Evolutionary conservation across 2,888 invertebrate species (phyloP).

Genomic region (Drosophila picticornis): DNA sequence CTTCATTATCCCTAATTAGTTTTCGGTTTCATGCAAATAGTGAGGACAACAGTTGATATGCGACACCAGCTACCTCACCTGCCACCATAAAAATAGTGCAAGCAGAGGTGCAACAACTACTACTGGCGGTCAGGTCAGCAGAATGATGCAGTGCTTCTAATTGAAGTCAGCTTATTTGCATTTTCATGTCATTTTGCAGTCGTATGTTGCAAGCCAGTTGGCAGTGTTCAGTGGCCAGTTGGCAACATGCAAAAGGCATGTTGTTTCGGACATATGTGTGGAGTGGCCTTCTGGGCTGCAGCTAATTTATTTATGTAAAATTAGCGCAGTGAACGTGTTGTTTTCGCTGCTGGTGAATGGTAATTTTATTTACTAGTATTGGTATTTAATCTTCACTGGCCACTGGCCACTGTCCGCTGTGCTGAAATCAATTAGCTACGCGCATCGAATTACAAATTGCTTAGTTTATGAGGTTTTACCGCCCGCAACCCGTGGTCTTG

Average conservation of each 20-base stretch:
- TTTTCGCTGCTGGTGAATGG: constrained; percentile 22
- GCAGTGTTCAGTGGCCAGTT: background rate
- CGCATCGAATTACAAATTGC: constrained; percentile 68
- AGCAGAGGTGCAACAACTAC: constrained; percentile 8
- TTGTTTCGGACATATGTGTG: background rate
- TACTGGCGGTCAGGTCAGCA: constrained; percentile 7
- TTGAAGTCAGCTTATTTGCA: constrained; percentile 70
- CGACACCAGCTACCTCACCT: background rate
- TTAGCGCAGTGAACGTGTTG: constrained; percentile 51
- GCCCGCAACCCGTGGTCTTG: constrained; percentile 17
- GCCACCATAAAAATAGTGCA: constrained; percentile 4
- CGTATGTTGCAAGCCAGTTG: constrained; percentile 6
- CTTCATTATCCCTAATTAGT: constrained; percentile 45
- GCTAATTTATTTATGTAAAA: constrained; percentile 58
- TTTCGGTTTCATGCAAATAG: constrained; percentile 18
- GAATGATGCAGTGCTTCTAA: constrained; percentile 63
- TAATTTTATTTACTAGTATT: constrained; percentile 24
- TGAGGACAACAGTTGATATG: constrained; percentile 19
- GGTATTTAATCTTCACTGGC: constrained; percentile 55
- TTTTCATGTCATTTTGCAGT: constrained; percentile 43
- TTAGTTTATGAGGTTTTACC: constrained; percentile 52
- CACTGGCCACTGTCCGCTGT: constrained; percentile 50
- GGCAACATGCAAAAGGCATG: constrained; percentile 20
- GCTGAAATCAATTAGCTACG: constrained; percentile 67
- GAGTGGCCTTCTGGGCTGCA: constrained; percentile 15